Evolutionary conservation across 2,113 vertebrate genomes (phyloP).

Genomic region (Corythaixoides concolor): DNA sequence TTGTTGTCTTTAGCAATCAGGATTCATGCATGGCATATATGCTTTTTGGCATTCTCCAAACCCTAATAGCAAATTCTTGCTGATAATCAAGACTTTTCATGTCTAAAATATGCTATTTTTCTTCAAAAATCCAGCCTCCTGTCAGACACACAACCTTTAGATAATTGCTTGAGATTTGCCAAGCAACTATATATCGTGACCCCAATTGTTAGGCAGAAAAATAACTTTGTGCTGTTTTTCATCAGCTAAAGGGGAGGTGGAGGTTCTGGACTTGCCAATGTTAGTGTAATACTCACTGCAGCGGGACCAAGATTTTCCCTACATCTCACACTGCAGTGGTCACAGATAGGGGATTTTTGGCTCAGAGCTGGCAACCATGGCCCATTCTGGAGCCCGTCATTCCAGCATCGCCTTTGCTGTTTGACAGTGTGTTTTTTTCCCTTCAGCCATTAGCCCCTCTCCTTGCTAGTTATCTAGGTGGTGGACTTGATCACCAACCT

Average conservation of each 20-base stretch:
- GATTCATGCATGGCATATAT: background rate
- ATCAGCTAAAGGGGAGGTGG: background rate
- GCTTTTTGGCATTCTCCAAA: background rate
- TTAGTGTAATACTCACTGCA: background rate
- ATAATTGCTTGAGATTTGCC: background rate
- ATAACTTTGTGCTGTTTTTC: background rate
- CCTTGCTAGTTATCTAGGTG: background rate
- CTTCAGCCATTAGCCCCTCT: background rate
- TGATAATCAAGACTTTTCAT: background rate
- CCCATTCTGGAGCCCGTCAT: background rate
- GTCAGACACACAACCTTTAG: background rate
- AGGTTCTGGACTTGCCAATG: background rate
- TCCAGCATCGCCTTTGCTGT: background rate
- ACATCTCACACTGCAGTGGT: background rate
- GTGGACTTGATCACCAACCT: background rate
- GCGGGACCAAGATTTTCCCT: background rate
- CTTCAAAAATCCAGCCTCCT: background rate
- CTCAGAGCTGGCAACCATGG: background rate
- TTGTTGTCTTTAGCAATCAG: background rate
- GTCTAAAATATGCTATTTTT: background rate
- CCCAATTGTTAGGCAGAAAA: background rate
- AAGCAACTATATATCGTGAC: background rate
- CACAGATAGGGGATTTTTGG: background rate
- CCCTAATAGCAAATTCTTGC: background rate
- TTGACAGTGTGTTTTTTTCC: background rate